These are phyloP conservation scores for Teleogryllus occipitalis DNA, from an alignment of 1,140 invertebrate genomes.

Conservation along the genomic window DNA sequence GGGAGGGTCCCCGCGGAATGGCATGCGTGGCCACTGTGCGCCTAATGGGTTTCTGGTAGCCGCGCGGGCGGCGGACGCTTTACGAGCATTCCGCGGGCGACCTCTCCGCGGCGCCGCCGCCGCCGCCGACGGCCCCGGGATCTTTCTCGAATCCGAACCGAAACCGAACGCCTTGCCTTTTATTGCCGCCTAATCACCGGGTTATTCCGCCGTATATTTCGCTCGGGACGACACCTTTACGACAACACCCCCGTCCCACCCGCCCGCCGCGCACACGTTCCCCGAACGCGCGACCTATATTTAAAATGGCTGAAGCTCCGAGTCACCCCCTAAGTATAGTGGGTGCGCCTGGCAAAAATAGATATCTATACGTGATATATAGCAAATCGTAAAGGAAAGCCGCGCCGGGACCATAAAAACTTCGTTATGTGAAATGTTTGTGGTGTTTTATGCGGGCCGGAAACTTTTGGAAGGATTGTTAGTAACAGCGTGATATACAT, in stretches of 20 bases:
- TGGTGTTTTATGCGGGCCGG: not conserved
- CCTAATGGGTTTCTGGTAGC: no score
- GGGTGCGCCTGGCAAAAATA: not conserved
- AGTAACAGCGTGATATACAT: not conserved
- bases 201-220: not conserved
- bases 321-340: not conserved
- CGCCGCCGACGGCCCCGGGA: no score
- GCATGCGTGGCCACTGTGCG: no score
- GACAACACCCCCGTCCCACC: not conserved
- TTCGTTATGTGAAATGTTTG: not conserved
- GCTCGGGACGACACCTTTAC: not conserved
- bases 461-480: not conserved
- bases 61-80: not conserved
- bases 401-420: not conserved
- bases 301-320: no score
- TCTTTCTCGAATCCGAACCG: not conserved
- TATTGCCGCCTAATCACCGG: not conserved
- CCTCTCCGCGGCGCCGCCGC: not conserved
- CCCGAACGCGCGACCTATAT: no score
- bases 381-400: not conserved
- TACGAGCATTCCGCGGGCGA: not conserved
- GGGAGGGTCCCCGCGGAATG: not conserved
- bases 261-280: no score
- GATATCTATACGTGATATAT: slow-evolving; percentile 5
- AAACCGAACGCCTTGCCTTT: not conserved